phyloP scores from a whole-genome alignment of 2,888 invertebrate genomes.

The Coleophora deauratella region DNA sequence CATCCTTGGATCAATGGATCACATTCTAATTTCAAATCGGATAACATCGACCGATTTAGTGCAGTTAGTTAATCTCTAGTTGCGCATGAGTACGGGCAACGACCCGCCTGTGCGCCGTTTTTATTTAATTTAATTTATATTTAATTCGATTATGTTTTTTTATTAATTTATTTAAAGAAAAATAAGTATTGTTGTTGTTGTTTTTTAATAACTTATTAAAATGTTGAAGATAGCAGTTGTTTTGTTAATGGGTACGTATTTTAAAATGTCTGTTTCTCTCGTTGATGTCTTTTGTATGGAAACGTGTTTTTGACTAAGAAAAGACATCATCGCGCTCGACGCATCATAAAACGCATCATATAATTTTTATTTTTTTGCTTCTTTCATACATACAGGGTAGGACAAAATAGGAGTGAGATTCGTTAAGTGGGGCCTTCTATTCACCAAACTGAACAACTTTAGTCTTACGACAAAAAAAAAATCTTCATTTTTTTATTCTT shows the following conservation, averaged over 20 bases:
- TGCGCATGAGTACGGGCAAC: slow-evolving; percentile 25
- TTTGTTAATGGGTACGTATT: slow-evolving; percentile 38
- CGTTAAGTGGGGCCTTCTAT: too few relatives aligned
- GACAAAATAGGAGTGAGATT: background rate
- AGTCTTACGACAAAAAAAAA: too few relatives aligned
- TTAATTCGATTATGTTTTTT: slow-evolving; percentile 13
- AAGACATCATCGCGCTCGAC: background rate
- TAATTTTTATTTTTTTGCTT: background rate
- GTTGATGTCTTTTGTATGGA: slow-evolving; percentile 1
- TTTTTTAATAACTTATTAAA: slow-evolving; percentile 9
- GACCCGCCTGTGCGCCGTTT: slow-evolving; percentile 22
- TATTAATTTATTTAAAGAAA: background rate
- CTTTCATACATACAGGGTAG: background rate
- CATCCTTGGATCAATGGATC: slow-evolving; percentile 34
- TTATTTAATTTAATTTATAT: slow-evolving; percentile 23
- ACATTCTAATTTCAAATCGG: slow-evolving; percentile 46
- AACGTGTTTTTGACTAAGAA: background rate
- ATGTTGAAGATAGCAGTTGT: slow-evolving; percentile 40
- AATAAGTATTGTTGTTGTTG: background rate
- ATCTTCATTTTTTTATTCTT: too few relatives aligned
- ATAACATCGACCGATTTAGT: slow-evolving; percentile 37
- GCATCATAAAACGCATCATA: background rate
- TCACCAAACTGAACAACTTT: too few relatives aligned
- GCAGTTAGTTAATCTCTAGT: slow-evolving; percentile 34
- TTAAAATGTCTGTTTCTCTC: slow-evolving; percentile 7